phyloP scores from a whole-genome alignment of 1,140 invertebrate species.

The Periplaneta americana region DNA sequence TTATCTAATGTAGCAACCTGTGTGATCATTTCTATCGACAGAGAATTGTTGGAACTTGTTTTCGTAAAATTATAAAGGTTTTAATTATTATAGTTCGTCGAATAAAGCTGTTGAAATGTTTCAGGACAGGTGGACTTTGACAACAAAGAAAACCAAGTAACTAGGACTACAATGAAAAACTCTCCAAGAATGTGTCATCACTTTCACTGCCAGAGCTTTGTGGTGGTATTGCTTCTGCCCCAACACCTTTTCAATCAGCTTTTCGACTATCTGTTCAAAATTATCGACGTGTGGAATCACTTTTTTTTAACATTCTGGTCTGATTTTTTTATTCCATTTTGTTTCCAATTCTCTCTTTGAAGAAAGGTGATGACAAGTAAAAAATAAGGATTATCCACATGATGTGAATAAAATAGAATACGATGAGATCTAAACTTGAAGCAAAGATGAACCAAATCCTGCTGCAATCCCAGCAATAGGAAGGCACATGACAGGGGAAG shows the following conservation, averaged over 20 bases:
- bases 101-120: too few species aligned
- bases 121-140: too few species aligned
- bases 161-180: neutral
- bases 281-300: conserved; percentile 9
- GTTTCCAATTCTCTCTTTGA: neutral
- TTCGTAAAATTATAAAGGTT: too few species aligned
- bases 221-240: neutral
- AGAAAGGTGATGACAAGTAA: neutral
- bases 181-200: neutral
- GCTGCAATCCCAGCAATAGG: neutral
- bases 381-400: neutral
- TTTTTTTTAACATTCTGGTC: neutral
- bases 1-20: too few species aligned
- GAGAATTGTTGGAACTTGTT: too few species aligned
- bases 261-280: neutral
- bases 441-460: neutral
- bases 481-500: neutral
- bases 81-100: too few species aligned
- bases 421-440: neutral
- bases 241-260: neutral
- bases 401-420: conserved; percentile 2
- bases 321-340: neutral
- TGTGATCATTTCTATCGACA: too few species aligned
- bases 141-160: neutral
- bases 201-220: neutral